Percentiles rank a stretch among this genome's conserved stretches.
These are phyloP conservation scores for Harpagifer antarcticus DNA, from an alignment of 2,797 vertebrate species.

Conservation along the genomic window DNA sequence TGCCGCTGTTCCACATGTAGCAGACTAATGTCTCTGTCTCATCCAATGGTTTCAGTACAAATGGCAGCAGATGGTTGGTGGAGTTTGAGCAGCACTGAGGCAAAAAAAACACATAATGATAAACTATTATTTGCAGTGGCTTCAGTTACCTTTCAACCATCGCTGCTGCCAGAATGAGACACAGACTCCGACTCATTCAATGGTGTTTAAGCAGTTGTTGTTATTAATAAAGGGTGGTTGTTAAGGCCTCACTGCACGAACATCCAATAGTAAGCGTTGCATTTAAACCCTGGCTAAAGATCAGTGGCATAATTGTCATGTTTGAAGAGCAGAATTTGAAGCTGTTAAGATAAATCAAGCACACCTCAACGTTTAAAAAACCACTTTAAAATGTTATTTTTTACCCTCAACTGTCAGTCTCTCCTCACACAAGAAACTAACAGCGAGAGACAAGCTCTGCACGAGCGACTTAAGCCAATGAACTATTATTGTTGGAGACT, in stretches of 20 bases:
- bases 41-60: slow-evolving; percentile 59
- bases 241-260: slow-evolving; percentile 31
- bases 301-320: slow-evolving; percentile 22
- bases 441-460: slow-evolving; percentile 48
- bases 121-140: slow-evolving; percentile 39
- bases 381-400: slow-evolving; percentile 70
- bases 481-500: slow-evolving; percentile 64
- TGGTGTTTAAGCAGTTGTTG: slow-evolving; percentile 32
- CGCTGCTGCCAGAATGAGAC: slow-evolving; percentile 37
- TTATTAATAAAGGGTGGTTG: slow-evolving; percentile 30
- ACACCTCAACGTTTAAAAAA: slow-evolving; percentile 63
- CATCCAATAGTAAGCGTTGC: slow-evolving; percentile 17
- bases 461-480: slow-evolving; percentile 42
- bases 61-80: slow-evolving; percentile 16
- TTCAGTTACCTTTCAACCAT: slow-evolving; percentile 30
- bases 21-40: slow-evolving; percentile 64
- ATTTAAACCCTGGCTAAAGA: slow-evolving; percentile 29
- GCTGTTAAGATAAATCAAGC: slow-evolving; percentile 54
- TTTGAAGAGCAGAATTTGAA: slow-evolving; percentile 44
- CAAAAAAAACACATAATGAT: slow-evolving; percentile 24
- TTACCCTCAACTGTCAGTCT: slow-evolving; percentile 61
- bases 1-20: slow-evolving; percentile 53
- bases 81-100: slow-evolving; percentile 27
- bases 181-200: slow-evolving; percentile 21
- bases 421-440: slow-evolving; percentile 47